phyloP scores from a whole-genome alignment of 2,888 invertebrate species.

The Orthosia gracilis region DNA sequence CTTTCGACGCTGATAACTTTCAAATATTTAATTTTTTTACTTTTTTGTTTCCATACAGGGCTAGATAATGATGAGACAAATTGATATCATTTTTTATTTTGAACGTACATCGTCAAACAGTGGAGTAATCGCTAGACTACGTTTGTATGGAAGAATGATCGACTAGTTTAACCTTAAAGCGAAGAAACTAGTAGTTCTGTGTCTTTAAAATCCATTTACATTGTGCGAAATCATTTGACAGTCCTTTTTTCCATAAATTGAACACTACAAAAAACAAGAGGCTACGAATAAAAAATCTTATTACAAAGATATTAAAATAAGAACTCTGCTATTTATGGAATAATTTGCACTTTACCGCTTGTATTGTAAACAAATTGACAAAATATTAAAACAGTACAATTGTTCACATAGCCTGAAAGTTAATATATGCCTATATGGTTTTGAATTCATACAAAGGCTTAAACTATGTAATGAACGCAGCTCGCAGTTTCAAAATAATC shows the following conservation, averaged over 20 bases:
- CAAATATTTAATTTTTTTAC: no score
- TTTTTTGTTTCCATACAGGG: no score
- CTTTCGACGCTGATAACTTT: no score
- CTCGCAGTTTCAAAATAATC: constrained; percentile 54
- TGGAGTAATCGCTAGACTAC: no score
- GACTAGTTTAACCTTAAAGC: no score
- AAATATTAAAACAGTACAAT: constrained; percentile 16
- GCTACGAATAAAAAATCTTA: constrained; percentile 1
- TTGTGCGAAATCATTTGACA: neutral
- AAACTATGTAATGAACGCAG: constrained; percentile 28
- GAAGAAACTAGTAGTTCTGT: neutral
- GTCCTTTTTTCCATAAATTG: constrained; percentile 3
- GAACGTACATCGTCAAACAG: no score
- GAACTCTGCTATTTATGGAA: neutral
- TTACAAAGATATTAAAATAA: neutral
- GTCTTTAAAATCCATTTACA: neutral
- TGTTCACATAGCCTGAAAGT: constrained; percentile 11
- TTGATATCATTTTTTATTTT: no score
- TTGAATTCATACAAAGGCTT: constrained; percentile 14
- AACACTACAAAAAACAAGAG: neutral
- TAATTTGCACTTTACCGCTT: neutral
- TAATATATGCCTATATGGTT: constrained; percentile 11
- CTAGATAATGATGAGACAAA: no score
- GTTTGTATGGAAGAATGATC: no score
- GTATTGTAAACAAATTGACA: constrained; percentile 2